A percentile compares a stretch with the other conserved stretches of the same genome.
Evolutionary conservation across 2,888 invertebrate species (phyloP).

Genomic region (Portevinia maculata): DNA sequence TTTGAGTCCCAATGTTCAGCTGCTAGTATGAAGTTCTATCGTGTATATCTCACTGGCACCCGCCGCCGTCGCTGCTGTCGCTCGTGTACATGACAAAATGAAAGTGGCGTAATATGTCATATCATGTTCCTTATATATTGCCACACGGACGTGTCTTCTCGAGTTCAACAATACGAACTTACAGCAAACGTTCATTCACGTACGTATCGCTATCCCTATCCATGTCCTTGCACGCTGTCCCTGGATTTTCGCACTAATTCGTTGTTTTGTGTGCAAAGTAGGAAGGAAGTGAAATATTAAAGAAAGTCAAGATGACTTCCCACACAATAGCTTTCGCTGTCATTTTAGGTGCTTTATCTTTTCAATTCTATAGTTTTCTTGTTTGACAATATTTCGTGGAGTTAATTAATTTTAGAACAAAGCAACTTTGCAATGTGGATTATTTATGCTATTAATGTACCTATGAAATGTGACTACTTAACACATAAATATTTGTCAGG

Average conservation of each 20-base stretch:
- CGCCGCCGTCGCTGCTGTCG: constrained; percentile 60
- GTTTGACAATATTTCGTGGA: neutral
- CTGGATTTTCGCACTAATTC: constrained; percentile 66
- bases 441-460: too few relatives aligned
- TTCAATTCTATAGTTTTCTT: neutral
- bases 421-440: neutral
- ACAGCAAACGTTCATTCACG: constrained; percentile 49
- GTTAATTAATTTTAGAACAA: constrained; percentile 6
- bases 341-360: constrained; percentile 3
- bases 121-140: constrained; percentile 71
- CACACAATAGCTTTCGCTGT: constrained; percentile 49
- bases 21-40: constrained; percentile 65
- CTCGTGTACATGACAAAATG: constrained; percentile 70
- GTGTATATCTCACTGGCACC: constrained; percentile 59
- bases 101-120: constrained; percentile 73
- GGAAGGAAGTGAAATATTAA: constrained; percentile 66
- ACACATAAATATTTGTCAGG: too few relatives aligned
- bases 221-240: constrained; percentile 57
- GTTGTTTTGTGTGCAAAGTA: constrained; percentile 47
- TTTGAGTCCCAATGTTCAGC: neutral
- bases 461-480: too few relatives aligned
- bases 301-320: constrained; percentile 56
- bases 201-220: constrained; percentile 40
- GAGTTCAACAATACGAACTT: constrained; percentile 53
- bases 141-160: constrained; percentile 66